Conservation (phyloP, 2,113 vertebrate genomes). For the Otus sunia region DNA sequence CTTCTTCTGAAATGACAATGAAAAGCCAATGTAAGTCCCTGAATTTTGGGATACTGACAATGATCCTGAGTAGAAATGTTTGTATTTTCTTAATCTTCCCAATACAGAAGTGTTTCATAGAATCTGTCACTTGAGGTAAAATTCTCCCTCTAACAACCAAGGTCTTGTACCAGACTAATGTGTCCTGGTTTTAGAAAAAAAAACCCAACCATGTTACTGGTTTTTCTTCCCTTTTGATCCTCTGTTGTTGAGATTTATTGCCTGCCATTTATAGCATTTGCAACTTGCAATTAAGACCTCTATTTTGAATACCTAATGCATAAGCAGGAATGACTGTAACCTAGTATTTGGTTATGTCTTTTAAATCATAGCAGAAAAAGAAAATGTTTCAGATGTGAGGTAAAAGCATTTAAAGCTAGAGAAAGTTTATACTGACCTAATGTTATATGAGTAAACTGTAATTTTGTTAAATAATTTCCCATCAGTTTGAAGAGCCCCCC, state of each 20-base stretch:
- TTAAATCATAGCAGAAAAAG: not conserved
- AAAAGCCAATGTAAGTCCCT: not conserved
- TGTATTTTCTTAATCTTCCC: not conserved
- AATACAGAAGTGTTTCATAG: not conserved
- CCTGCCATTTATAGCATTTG: conserved; percentile 24
- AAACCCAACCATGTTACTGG: not conserved
- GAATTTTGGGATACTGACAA: not conserved
- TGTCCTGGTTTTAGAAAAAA: not conserved
- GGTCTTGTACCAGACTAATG: not conserved
- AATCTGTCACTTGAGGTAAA: not conserved
- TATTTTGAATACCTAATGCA: conserved; percentile 45
- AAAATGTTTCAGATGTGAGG: not conserved
- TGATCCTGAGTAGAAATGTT: not conserved
- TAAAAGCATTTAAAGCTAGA: not conserved
- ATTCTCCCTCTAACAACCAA: not conserved
- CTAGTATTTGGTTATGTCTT: not conserved
- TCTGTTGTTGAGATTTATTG: not conserved
- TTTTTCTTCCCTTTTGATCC: conserved; percentile 19
- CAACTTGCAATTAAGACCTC: conserved; percentile 51
- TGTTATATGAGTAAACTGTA: not conserved
- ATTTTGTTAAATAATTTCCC: not conserved
- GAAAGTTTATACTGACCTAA: not conserved
- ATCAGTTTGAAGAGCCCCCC: not conserved
- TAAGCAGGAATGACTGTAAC: conserved; percentile 28
- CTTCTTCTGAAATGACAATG: not conserved